These are phyloP conservation scores for Papilio gigon DNA, from an alignment of 2,888 invertebrate genomes.

Conservation along the genomic window DNA sequence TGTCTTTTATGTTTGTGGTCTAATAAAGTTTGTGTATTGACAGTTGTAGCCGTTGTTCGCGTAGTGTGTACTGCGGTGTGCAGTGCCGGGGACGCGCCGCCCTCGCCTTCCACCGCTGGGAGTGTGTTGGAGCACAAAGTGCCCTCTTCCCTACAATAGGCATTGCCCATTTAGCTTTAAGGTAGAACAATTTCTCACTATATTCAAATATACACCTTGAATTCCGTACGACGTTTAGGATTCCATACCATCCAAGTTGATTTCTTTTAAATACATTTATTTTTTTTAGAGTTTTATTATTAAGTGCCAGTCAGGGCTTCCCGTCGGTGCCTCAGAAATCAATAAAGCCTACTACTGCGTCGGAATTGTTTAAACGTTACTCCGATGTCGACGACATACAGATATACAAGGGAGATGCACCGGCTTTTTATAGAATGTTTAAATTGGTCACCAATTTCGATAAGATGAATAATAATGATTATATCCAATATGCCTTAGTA, in stretches of 20 bases:
- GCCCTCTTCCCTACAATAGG: slow-evolving; percentile 87
- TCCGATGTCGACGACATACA: slow-evolving; percentile 61
- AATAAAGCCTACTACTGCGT: slow-evolving; percentile 53
- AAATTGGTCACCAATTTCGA: slow-evolving; percentile 88
- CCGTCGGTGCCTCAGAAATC: slow-evolving; percentile 55
- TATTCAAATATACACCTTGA: neutral
- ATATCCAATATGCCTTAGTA: slow-evolving; percentile 87
- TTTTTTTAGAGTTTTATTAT: slow-evolving; percentile 81
- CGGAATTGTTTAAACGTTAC: slow-evolving; percentile 64
- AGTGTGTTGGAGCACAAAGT: slow-evolving; percentile 85
- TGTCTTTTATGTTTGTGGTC: neutral
- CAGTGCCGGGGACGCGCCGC: slow-evolving; percentile 83
- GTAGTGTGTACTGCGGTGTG: slow-evolving; percentile 86
- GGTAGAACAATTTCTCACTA: slow-evolving; percentile 53
- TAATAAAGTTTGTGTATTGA: neutral
- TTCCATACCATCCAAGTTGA: too few species aligned
- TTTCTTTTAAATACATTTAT: neutral
- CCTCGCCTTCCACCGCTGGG: slow-evolving; percentile 85
- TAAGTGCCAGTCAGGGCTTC: slow-evolving; percentile 67
- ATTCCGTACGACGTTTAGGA: too few species aligned
- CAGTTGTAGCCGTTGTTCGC: slow-evolving; percentile 86
- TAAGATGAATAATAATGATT: slow-evolving; percentile 84
- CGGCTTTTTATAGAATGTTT: slow-evolving; percentile 85
- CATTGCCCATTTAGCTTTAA: slow-evolving; percentile 89
- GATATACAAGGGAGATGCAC: slow-evolving; percentile 67